phyloP scores from a whole-genome alignment of 1,140 invertebrate genomes.

The Melipona quadrifasciata region DNA sequence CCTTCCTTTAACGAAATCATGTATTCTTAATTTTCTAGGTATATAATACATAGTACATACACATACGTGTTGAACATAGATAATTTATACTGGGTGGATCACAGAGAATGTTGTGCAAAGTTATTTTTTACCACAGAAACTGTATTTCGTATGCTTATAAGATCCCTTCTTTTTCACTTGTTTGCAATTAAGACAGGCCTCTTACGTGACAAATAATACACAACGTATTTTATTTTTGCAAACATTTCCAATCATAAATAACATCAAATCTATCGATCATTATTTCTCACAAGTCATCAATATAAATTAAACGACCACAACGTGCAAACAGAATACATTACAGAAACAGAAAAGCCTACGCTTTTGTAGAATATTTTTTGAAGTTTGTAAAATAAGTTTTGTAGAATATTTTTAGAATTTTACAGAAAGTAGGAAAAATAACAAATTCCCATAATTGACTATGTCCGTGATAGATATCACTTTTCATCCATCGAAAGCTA shows the following conservation, averaged over 20 bases:
- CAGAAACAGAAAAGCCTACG: not conserved
- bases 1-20: slow-evolving; percentile 24
- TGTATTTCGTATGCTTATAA: not conserved
- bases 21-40: slow-evolving; percentile 21
- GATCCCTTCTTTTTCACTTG: not conserved
- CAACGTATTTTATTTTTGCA: not conserved
- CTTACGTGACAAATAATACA: not conserved
- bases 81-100: not conserved
- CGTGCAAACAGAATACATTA: not conserved
- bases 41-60: not conserved
- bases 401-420: not conserved
- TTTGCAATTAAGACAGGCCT: not conserved
- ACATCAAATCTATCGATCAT: not conserved
- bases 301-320: not conserved
- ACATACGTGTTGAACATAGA: not conserved
- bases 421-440: not conserved
- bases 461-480: not conserved
- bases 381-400: not conserved
- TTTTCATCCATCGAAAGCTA: not conserved
- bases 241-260: not conserved
- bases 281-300: not conserved
- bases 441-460: slow-evolving; percentile 31
- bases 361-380: not conserved
- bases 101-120: not conserved
- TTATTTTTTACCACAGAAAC: not conserved